Evolutionary conservation across 2,797 vertebrate species (phyloP).

Genomic region (Melanotaenia trifasciata): DNA sequence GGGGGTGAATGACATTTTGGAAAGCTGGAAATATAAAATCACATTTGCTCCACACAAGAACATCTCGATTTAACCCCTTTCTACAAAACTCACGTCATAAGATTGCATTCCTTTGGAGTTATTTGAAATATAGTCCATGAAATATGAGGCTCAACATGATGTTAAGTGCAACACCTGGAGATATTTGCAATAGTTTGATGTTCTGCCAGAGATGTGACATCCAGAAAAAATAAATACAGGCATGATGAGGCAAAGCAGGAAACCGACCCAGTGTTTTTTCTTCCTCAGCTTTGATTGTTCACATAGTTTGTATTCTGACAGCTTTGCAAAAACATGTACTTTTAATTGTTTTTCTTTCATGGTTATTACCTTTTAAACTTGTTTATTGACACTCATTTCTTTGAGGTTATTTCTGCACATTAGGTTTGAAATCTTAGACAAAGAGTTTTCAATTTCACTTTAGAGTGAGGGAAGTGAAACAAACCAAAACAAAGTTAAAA

Average conservation of each 20-base stretch:
- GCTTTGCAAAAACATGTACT: not conserved
- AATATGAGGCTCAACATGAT: not conserved
- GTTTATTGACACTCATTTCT: not conserved
- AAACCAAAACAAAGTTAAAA: not conserved
- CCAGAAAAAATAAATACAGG: slow-evolving; percentile 9
- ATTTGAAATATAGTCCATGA: not conserved
- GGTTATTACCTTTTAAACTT: not conserved
- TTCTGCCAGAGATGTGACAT: slow-evolving; percentile 13
- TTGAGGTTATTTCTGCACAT: not conserved
- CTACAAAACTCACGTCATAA: not conserved
- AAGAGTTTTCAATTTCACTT: not conserved
- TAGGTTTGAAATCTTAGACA: slow-evolving; percentile 3
- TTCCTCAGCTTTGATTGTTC: not conserved
- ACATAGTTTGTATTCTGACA: slow-evolving; percentile 3
- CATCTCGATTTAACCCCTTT: not conserved
- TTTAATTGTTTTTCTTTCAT: not conserved
- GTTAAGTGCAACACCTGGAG: slow-evolving; percentile 4
- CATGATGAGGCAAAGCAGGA: slow-evolving; percentile 16
- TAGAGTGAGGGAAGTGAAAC: slow-evolving; percentile 1
- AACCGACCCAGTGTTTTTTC: not conserved
- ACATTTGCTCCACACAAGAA: too few relatives aligned
- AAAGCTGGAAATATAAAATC: too few relatives aligned
- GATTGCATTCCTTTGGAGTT: not conserved
- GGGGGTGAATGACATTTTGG: too few relatives aligned
- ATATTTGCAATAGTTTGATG: not conserved